Base-by-base conservation (phyloP, 2,888 invertebrate genomes). In the Papilio elwesi region DNA sequence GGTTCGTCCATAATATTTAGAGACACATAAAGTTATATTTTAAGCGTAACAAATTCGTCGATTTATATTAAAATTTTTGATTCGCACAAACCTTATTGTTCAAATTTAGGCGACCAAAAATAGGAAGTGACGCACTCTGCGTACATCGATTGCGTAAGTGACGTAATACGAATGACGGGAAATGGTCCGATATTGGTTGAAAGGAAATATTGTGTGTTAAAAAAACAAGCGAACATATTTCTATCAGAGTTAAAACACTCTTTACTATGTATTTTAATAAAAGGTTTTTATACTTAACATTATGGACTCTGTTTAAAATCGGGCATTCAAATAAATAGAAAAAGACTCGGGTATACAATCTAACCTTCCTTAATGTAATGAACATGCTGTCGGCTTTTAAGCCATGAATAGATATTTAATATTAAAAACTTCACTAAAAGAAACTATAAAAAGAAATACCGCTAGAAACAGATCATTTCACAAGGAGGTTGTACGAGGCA, bases 41-140 rank as follows among this genome's bases (percentile, higher is more conserved):
- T 8, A 62, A 59, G 3, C 15, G 38, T 38, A 49, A 38, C 16
- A 51, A 67, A 43, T 43, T 43, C 11, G 51, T 53, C 67, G 15
- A 15, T 53, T 43, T 47, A 53, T 66, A 38, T 66, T 52, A 0
- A 16, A 15, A 43, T 0, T 26, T 57, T 55, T 38, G 59, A 38
- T 59, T 59, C n/a, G 43, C 59, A n/a, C 38, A 57, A 26, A 62
- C n/a, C 43, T 62, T 62, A 62, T 62, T 62, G 59, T 62, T 62
- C 38, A 62, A 62, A 62, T 77, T 79, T 78, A 74, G 65, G 16
- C 26, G 49, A 70, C 65, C 43, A 47, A 72, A 48, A 70, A 71
- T 62, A 47, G 69, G 43, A 83, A 78, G 77, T 49, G 74, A 75
- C 75, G 78, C 84, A 78, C 57, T 85, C 81, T 48, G 0, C 0